These are phyloP conservation scores for Malurus elegans DNA, from an alignment of 2,113 vertebrate species.

Conservation along the genomic window DNA sequence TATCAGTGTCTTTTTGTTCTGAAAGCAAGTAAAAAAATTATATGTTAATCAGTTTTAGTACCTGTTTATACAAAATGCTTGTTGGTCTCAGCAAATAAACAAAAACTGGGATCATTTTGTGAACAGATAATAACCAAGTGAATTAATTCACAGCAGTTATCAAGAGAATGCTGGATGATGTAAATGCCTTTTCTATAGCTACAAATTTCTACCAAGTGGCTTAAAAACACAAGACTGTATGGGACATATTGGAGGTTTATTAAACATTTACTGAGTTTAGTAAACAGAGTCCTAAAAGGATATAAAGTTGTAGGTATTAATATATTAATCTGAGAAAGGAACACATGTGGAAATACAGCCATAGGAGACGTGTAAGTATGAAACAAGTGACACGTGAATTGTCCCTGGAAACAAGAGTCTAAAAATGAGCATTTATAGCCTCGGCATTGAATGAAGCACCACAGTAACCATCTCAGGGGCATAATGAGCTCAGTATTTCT, in stretches of 20 bases:
- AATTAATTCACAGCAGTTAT: not conserved
- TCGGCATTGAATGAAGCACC: not conserved
- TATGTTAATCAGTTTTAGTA: not conserved
- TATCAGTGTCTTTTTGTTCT: not conserved
- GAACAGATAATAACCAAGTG: not conserved
- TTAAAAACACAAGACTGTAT: not conserved
- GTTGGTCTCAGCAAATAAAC: not conserved
- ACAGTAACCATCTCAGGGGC: not conserved
- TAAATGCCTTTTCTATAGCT: not conserved
- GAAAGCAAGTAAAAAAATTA: not conserved
- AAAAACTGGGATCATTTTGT: not conserved
- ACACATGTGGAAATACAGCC: not conserved
- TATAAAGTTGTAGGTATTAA: not conserved
- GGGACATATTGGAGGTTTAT: not conserved
- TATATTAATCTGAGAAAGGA: not conserved
- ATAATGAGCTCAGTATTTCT: not conserved
- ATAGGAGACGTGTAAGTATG: not conserved
- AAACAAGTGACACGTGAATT: not conserved
- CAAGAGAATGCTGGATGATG: not conserved
- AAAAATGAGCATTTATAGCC: not conserved
- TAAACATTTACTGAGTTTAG: not conserved
- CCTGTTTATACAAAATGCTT: not conserved
- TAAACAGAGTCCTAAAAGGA: not conserved
- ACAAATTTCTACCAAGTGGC: not conserved
- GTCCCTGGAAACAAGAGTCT: not conserved